Evolutionary conservation across 2,797 vertebrate species (phyloP).

Genomic region (Leptoclinus maculatus): DNA sequence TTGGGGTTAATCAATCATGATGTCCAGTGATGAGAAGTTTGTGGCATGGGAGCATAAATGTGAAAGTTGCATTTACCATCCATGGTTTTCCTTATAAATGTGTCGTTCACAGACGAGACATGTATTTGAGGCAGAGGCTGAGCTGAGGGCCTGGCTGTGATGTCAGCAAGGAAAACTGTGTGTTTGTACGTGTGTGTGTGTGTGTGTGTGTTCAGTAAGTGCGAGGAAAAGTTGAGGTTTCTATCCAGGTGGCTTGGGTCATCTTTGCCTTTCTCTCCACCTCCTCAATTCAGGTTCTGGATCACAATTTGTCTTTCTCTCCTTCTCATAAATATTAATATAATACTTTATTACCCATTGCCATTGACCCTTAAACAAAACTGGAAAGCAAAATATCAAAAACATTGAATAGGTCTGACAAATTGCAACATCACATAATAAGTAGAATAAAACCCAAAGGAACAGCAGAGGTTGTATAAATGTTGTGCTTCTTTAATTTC

Average conservation of each 20-base stretch:
- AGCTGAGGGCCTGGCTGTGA: conserved; percentile 20
- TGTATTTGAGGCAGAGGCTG: conserved; percentile 32
- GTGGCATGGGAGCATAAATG: conserved; percentile 27
- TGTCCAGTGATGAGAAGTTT: conserved; percentile 13
- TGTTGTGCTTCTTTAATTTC: conserved; percentile 88
- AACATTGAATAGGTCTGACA: conserved; percentile 73
- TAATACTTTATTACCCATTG: conserved; percentile 67
- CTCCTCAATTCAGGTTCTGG: conserved; percentile 34
- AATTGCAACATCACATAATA: conserved; percentile 77
- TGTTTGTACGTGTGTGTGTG: background rate
- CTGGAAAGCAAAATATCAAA: conserved; percentile 72
- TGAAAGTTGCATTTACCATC: conserved; percentile 8
- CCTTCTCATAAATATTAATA: conserved; percentile 70
- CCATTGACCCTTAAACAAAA: conserved; percentile 61
- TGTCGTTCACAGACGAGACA: conserved; percentile 17
- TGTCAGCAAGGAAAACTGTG: conserved; percentile 15
- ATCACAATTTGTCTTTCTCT: conserved; percentile 60
- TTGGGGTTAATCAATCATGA: conserved; percentile 14
- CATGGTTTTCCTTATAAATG: background rate
- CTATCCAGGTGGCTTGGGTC: conserved; percentile 41
- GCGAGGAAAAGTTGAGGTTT: conserved; percentile 37
- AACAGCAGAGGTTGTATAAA: conserved; percentile 86
- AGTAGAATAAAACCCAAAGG: conserved; percentile 75
- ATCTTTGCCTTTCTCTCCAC: conserved; percentile 27
- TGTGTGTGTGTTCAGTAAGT: conserved; percentile 34